Evolutionary conservation across 2,888 invertebrate species (phyloP), one percentile per base, ranked within the genome.

Genomic region (Pollenia labialis): DNA sequence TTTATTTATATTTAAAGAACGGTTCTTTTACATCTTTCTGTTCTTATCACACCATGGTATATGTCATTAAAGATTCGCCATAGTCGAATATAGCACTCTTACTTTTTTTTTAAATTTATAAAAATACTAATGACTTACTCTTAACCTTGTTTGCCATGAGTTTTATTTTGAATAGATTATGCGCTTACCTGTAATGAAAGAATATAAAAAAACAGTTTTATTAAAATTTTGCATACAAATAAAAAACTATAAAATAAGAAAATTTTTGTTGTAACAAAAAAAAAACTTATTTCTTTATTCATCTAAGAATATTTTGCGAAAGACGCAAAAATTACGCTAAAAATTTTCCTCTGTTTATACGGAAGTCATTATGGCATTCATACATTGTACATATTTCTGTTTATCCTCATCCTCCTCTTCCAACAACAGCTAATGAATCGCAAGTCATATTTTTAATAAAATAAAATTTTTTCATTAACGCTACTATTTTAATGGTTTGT

Each of bases 131-230:
- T n/a, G 54, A 64, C 83, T 77, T 71, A 83, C 71, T 56, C 18
- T 18, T 4, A 16, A 50, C 6, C 58, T 56, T 46, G 9, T 6
- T n/a, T 72, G 42, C 23, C 40, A 60, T 75, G 44, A 66, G 72
- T 46, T 58, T 32, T 6, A 32, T 4, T 32, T 32, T 2, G 3
- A 16, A 9, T 50, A 44, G 69, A 76, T 44, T 48, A 4, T 8
- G 60, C 42, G 77, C 85, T 85, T 85, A 85, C 85, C 85, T 85
- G 82, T 6, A 85, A 85, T 18, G 85, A 82, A 40, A 58, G 23
- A 60, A 50, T 32, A 48, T 69, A 12, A 64, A 18, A n/a, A 64
- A 74, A 40, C 58, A 18, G 16, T 50, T 58, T 46, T 48, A 8
- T 54, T n/a, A 75, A 76, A 72, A 68, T 46, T 68, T 64, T 44